Evolutionary conservation across 2,113 vertebrate genomes (phyloP).

Genomic region (Raja brachyura): DNA sequence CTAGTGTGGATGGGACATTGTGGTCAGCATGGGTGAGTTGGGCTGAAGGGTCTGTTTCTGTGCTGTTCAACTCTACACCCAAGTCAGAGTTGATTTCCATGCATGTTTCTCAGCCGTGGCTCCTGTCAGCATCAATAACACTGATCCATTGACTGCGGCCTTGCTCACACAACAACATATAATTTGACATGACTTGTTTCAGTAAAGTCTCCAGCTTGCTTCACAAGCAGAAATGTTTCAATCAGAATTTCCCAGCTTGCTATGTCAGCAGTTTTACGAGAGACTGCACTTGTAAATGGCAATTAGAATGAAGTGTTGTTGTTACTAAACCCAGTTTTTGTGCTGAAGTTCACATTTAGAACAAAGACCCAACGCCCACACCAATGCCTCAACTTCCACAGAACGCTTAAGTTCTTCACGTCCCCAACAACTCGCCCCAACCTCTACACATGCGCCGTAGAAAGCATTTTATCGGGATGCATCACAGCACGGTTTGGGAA

Average conservation of each 20-base stretch:
- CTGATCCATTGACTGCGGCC: not conserved
- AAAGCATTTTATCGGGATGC: too few relatives aligned
- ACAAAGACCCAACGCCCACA: not conserved
- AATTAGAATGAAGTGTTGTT: not conserved
- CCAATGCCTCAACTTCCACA: too few relatives aligned
- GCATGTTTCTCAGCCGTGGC: not conserved
- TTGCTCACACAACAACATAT: not conserved
- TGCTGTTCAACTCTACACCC: too few relatives aligned
- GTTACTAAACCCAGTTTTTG: not conserved
- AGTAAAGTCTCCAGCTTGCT: not conserved
- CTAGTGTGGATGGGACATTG: too few relatives aligned
- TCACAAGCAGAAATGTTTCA: not conserved
- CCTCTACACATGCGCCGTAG: too few relatives aligned
- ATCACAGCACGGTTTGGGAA: too few relatives aligned
- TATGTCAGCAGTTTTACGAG: not conserved
- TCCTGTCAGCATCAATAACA: too few relatives aligned
- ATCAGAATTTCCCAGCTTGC: not conserved
- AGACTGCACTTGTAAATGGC: not conserved
- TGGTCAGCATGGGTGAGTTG: too few relatives aligned
- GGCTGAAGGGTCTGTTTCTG: too few relatives aligned
- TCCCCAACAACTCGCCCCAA: too few relatives aligned
- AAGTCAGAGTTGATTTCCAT: not conserved
- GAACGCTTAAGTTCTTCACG: too few relatives aligned
- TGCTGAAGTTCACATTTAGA: not conserved
- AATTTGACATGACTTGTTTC: not conserved